Evolutionary conservation across 1,140 invertebrate genomes (phyloP).

Genomic region (Palaemon carinicauda): DNA sequence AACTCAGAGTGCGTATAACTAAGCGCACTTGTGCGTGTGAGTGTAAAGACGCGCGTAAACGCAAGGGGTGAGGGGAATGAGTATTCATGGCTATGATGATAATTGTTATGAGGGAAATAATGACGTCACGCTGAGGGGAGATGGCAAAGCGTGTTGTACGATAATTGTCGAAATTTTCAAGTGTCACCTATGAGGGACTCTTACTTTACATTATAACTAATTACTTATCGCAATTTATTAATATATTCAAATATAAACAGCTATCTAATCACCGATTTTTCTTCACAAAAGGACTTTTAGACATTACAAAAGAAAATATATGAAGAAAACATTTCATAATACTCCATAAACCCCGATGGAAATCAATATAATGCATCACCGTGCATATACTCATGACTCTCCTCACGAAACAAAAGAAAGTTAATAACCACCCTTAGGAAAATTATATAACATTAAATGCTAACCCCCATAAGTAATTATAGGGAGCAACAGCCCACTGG

Average conservation of each 20-base stretch:
- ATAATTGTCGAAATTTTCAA: not conserved
- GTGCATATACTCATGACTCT: too few relatives aligned
- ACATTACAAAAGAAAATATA: too few relatives aligned
- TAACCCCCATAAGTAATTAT: not conserved
- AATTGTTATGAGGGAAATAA: conserved; percentile 40
- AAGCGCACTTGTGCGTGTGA: not conserved
- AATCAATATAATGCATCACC: too few relatives aligned
- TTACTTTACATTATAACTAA: too few relatives aligned
- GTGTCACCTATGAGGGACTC: not conserved
- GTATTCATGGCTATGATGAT: conserved; percentile 23
- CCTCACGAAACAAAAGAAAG: too few relatives aligned
- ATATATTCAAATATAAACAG: too few relatives aligned
- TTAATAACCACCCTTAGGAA: too few relatives aligned
- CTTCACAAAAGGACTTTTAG: too few relatives aligned
- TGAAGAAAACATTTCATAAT: too few relatives aligned
- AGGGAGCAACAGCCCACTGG: not conserved
- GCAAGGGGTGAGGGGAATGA: not conserved
- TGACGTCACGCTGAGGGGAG: conserved; percentile 33
- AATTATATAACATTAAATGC: not conserved
- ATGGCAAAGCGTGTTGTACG: not conserved
- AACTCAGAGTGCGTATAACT: not conserved
- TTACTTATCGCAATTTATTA: too few relatives aligned
- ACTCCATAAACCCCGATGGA: too few relatives aligned
- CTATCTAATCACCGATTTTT: too few relatives aligned
- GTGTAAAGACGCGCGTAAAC: not conserved